Evolutionary conservation across 2,888 invertebrate species (phyloP), one percentile per base, ranked within the genome.

Genomic region (Limnephilus lunatus): DNA sequence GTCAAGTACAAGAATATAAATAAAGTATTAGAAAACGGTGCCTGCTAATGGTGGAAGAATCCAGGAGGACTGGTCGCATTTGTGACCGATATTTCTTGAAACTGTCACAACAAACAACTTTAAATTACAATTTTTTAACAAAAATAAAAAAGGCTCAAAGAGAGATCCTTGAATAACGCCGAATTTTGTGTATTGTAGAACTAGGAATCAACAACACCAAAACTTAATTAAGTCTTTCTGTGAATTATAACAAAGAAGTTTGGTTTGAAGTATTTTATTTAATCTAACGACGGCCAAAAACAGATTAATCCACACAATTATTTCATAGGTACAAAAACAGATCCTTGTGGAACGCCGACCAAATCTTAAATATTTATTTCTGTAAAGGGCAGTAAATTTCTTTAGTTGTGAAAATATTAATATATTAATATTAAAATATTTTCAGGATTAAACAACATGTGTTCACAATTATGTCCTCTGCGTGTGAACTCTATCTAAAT

Each of bases 21-120:
- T 87, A 53, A 87, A 87, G 68, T 25, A 68, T 68, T 68, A 68
- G 31, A n/a, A 87, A 53, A 87, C 30, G 3, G 86, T 87, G 30
- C 3, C 48, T 44, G 48, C 87, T 5, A 68, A 68, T 68, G 68
- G 25, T n/a, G 25, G n/a, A 68, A 68, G 68, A 68, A 68, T 25
- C n/a, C 68, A 68, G 68, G 68, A 68, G 68, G 9, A 68, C 25
- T 25, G 25, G 68, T 68, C 5, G 9, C 19, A 68, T 25, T 9
- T 25, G 1, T 25, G 25, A n/a, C 68, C 68, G 25, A 68, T 11
- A 11, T 68, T 68, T 7, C 25, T 1, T 68, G 25, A 25, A 68
- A 7, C 44, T 12, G 12, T 44, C 44, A 44, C 44, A 44, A 39
- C 7, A 68, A 68, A 25, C 25, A 25, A n/a, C 68, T 25, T 15